Base-by-base conservation (phyloP, 2,888 invertebrate species). In the Orthosia gracilis region DNA sequence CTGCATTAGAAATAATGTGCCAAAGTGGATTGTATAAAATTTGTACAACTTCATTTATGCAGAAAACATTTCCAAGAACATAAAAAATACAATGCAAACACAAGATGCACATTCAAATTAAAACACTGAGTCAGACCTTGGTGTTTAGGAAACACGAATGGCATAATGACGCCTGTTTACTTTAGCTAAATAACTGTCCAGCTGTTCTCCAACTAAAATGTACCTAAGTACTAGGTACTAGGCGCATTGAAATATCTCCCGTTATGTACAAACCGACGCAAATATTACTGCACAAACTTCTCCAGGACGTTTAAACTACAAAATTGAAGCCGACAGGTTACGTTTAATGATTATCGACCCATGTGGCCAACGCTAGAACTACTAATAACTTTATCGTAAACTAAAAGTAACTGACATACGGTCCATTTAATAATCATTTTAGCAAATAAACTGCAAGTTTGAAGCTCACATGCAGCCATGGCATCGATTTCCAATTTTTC, bases 331-430 rank as follows among this genome's bases (percentile, higher is more conserved):
- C 84, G 86, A 88, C 85, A 83, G 84, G 84, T 85, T 85, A 88
- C 86, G 85, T 85, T 83, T 85, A 85, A 84, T 86, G 84, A 89
- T 83, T 92, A 92, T 92, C 93, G 92, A 92, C 92, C 92, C 93
- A 92, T 92, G 91, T 91, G 93, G 89, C 86, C 74, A 77, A 88
- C 80, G 84, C 81, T 74, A 74, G 58, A 57, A 76, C 64, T 62
- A 63, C 58, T 54, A 68, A 67, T 67, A 76, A 79, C 55, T 72
- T 72, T 77, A 67, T 13, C 57, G 55, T 66, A 57, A 66, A 69
- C 52, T 61, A 57, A 72, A 76, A 73, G 64, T 76, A 74, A 73
- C 82, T 71, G 76, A 76, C 69, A 4, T 52, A 76, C 26, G 58
- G 68, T 63, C 26, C 18, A 55, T 61, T 70, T 47, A 58, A 23